Conservation (phyloP, 2,113 vertebrate genomes). For the Onychostruthus taczanowskii region DNA sequence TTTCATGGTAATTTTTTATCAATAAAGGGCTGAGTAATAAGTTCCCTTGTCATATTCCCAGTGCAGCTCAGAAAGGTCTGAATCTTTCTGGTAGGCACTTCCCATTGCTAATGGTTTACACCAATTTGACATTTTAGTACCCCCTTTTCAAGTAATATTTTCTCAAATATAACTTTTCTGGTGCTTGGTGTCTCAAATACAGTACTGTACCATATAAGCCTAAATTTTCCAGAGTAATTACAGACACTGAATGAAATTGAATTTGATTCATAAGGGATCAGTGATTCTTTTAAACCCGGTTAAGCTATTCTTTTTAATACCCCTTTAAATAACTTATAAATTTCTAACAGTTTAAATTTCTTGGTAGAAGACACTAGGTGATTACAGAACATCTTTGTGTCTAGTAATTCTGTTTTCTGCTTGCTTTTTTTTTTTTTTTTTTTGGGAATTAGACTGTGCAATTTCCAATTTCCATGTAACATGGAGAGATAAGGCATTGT, state of each 20-base stretch:
- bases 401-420: neutral
- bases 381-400: neutral
- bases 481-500: fast-evolving
- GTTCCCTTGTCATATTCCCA: fast-evolving
- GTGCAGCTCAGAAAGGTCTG: neutral
- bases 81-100: neutral
- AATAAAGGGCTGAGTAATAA: neutral
- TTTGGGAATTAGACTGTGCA: neutral
- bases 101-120: neutral
- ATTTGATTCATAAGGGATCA: neutral
- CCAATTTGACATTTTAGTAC: neutral
- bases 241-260: neutral
- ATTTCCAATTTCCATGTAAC: neutral
- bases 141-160: neutral
- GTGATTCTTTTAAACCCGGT: neutral
- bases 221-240: neutral
- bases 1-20: neutral
- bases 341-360: neutral
- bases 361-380: neutral
- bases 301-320: neutral
- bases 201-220: neutral
- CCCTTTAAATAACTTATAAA: neutral
- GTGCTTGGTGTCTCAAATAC: neutral
- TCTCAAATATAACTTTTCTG: neutral
- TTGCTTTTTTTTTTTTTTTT: neutral